A percentile compares a stretch with the other conserved stretches of the same genome.
Evolutionary conservation across 64 coral and sea anemone genomes (phyloP).

Genomic region (Platygyra sinensis): DNA sequence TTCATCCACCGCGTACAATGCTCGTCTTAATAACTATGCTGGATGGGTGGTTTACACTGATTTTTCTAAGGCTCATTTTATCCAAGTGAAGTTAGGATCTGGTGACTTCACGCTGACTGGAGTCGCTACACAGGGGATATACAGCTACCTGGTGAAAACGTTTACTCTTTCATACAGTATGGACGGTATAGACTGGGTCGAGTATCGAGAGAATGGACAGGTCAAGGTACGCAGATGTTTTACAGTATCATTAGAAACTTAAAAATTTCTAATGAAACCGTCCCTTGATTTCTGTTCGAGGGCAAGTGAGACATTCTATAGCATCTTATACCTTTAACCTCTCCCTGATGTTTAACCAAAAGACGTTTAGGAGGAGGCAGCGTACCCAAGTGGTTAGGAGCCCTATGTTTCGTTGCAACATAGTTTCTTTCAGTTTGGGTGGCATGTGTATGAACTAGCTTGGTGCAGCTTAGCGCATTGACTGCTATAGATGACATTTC

Average conservation of each 20-base stretch:
- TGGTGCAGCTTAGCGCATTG: no score
- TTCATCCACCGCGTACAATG: background rate
- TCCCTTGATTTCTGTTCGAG: background rate
- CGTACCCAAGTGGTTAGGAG: no score
- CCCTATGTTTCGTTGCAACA: no score
- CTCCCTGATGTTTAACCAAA: no score
- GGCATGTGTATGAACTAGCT: no score
- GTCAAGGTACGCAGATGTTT: slow-evolving; percentile 15
- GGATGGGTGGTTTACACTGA: background rate
- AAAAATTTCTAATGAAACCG: background rate
- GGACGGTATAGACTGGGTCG: slow-evolving; percentile 14
- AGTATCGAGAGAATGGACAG: slow-evolving; percentile 38
- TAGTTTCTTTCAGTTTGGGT: no score
- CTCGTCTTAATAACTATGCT: background rate
- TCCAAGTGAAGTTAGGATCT: background rate
- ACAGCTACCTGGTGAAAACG: background rate
- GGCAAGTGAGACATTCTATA: no score
- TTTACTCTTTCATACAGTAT: slow-evolving; percentile 6
- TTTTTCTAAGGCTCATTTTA: background rate
- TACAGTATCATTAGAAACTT: no score
- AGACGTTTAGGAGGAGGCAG: no score
- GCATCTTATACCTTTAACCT: no score
- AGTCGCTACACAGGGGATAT: background rate
- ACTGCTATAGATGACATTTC: no score
- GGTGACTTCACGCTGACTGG: background rate